Evolutionary conservation across 2,113 vertebrate species (phyloP), one percentile per base, ranked within the genome.

Genomic region (Pachycephala philippinensis): DNA sequence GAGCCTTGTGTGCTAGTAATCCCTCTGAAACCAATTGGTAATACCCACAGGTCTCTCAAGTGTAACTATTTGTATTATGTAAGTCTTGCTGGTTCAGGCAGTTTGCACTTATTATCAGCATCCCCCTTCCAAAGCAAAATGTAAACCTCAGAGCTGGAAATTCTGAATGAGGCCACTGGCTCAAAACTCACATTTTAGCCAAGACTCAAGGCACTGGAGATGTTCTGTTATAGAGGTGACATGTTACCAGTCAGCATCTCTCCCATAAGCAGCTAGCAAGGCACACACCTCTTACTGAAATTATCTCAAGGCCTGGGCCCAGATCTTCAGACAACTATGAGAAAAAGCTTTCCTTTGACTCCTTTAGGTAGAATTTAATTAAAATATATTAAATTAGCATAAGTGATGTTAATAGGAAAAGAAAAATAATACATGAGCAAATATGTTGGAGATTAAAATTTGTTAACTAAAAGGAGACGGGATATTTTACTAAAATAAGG

Each of bases 181-280:
- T 87, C 39, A 90, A 68, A 85, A 30, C n/a, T 65, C 47, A 19
- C 15, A 6, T 75, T 93, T 88, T 40, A 49, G n/a, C 8, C 35
- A 33, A 61, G n/a, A 15, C 28, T 57, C 7, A 26, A 56, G 9
- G n/a, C 19, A 28, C 31, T 63, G 59, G 33, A 69, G 28, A 3
- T 59, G n/a, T 56, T 71, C 16, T 69, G 0, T 39, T 2, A 0
- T 1, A 27, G 49, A 40, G 44, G 15, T 18, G 44, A 16, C 14
- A 11, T 24, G 31, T 37, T 64, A 35, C 5, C 24, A 56, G 64
- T 18, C 3, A 19, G 9, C 12, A 42, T 42, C 7, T 79, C 47
- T 47, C 12, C 61, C 14, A 6, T 5, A 15, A 15, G 11, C 27
- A 75, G 28, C 13, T 50, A 23, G 12, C 30, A 59, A 72, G 37